Evolutionary conservation across 2,888 invertebrate species (phyloP).

Genomic region (Pegoplata infirma): DNA sequence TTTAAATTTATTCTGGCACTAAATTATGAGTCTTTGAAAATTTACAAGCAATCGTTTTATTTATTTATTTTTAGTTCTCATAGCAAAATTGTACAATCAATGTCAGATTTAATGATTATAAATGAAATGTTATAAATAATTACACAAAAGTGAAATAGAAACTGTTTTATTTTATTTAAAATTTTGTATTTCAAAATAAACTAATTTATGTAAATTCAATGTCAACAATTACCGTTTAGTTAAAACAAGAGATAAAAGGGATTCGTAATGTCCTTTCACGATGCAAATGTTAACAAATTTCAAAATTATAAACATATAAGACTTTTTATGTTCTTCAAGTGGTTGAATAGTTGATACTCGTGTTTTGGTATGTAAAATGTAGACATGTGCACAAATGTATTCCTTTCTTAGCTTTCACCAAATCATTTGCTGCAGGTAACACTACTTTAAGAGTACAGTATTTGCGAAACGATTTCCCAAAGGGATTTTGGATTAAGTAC

Average conservation of each 20-base stretch:
- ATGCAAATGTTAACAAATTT: background rate
- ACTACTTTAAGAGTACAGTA: too few relatives aligned
- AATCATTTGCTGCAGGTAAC: too few relatives aligned
- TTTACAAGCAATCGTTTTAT: constrained; percentile 48
- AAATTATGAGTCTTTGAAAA: constrained; percentile 57
- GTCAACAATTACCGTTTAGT: constrained; percentile 7
- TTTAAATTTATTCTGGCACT: constrained; percentile 48
- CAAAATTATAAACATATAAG: background rate
- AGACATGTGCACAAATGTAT: too few relatives aligned
- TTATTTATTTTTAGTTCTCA: background rate
- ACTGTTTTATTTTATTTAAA: constrained; percentile 35
- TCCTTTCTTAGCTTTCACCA: too few relatives aligned
- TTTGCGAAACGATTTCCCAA: too few relatives aligned
- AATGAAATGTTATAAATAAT: constrained; percentile 56
- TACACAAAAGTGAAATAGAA: constrained; percentile 2
- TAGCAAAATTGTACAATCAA: constrained; percentile 58
- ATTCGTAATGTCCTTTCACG: background rate
- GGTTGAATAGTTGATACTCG: background rate
- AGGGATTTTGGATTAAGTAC: too few relatives aligned
- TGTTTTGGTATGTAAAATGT: background rate
- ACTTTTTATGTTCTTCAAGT: background rate
- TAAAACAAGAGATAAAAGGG: background rate
- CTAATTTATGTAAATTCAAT: constrained; percentile 39
- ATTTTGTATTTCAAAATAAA: constrained; percentile 22
- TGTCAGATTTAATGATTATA: constrained; percentile 62